phyloP scores from a whole-genome alignment of 2,888 invertebrate species.

The Carcina quercana region DNA sequence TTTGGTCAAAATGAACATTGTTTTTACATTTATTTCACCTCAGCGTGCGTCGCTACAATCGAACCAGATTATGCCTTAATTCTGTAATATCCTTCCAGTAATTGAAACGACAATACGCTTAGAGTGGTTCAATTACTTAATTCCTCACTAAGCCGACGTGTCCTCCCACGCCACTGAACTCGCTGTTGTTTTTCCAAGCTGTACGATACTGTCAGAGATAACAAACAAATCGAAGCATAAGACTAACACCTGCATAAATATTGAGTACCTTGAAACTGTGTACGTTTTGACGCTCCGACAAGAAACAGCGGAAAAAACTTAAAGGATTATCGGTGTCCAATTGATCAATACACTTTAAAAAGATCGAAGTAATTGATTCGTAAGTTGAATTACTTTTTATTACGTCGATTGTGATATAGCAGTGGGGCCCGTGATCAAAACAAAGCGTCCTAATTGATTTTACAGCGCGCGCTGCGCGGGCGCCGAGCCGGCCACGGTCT shows the following conservation, averaged over 20 bases:
- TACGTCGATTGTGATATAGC: too few relatives aligned
- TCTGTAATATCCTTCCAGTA: slow-evolving; percentile 29
- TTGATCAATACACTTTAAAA: too few relatives aligned
- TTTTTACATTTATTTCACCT: slow-evolving; percentile 17
- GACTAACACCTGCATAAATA: too few relatives aligned
- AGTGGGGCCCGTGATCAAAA: slow-evolving; percentile 7
- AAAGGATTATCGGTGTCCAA: too few relatives aligned
- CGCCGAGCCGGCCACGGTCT: slow-evolving; percentile 3
- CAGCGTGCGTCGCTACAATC: slow-evolving; percentile 8
- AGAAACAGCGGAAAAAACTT: too few relatives aligned
- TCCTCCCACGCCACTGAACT: slow-evolving; percentile 32
- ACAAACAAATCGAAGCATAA: too few relatives aligned
- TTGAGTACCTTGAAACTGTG: too few relatives aligned
- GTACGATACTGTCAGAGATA: too few relatives aligned
- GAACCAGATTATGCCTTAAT: slow-evolving; percentile 23
- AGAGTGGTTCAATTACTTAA: slow-evolving; percentile 52
- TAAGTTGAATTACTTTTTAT: too few relatives aligned
- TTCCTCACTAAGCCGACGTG: slow-evolving; percentile 32
- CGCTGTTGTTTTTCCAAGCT: too few relatives aligned
- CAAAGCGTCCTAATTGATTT: slow-evolving; percentile 14
- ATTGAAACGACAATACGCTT: slow-evolving; percentile 38
- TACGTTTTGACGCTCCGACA: too few relatives aligned
- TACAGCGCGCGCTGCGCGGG: slow-evolving; percentile 5
- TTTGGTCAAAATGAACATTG: slow-evolving; percentile 20
- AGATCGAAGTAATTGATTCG: too few relatives aligned